Evolutionary conservation across 2,888 invertebrate species (phyloP), one percentile per base, ranked within the genome.

Genomic region (Biston betularia): DNA sequence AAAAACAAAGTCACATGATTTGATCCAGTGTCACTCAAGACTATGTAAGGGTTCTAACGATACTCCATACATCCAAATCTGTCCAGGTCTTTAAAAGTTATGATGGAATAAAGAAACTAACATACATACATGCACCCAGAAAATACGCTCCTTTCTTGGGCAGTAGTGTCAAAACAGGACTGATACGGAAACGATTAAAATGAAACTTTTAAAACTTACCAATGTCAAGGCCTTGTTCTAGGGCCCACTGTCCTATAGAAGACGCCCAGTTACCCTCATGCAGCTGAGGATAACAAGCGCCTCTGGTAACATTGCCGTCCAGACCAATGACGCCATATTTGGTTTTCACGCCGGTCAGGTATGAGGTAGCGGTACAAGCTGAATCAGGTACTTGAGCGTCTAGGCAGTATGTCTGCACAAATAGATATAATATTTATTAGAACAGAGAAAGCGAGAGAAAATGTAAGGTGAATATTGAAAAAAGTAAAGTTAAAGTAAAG

Each of bases 321-420:
- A 97, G 94, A 0, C 97, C 97, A 0, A 97, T 94, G 0, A 96
- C 95, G 0, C 94, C 94, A 63, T 94, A 95, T 78, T 96, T 96
- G 0, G 95, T 95, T 87, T 97, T 97, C 34, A 96, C 95, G 0
- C 97, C 97, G 0, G 94, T 92, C n/a, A 96, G 88, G 79, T 96
- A 96, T 0, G 97, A 96, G 0, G 97, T 96, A 0, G 96, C 96
- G 0, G 96, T 95, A 69, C 96, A 96, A 0, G 97, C 97, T 0
- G 97, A 97, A 82, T 97, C 97, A 0, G 97, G 94, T 0, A 96
- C 96, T 90, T 97, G 96, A 9, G 92, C 94, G 79, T 96, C 95
- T 38, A 95, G 90, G 85, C 95, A 95, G 81, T 95, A 95, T 0
- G 95, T 95, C 95, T 95, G 62, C 11, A 34, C 3, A 24, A 11